Conservation (phyloP, 2,888 invertebrate species). For the Athripsodes cinereus region DNA sequence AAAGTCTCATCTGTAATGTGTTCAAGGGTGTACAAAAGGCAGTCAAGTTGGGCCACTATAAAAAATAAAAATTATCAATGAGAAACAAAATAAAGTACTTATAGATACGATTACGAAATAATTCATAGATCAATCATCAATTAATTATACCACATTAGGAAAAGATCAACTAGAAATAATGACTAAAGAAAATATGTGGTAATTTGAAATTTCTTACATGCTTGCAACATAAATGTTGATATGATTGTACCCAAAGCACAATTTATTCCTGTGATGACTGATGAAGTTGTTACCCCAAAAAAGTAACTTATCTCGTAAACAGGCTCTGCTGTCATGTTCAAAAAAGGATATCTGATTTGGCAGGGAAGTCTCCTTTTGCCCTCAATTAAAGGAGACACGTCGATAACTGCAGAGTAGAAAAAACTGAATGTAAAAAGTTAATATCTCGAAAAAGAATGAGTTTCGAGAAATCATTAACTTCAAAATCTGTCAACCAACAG, state of each 20-base stretch:
- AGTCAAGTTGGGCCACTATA: constrained; percentile 23
- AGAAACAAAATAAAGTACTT: no score
- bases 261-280: constrained; percentile 14
- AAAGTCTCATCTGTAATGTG: neutral
- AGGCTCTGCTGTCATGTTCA: constrained; percentile 10
- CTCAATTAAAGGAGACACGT: constrained; percentile 17
- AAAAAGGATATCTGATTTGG: constrained; percentile 10
- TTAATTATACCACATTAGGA: no score
- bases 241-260: constrained; percentile 19
- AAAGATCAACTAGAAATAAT: no score
- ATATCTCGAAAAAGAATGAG: no score
- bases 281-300: neutral
- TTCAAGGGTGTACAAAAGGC: constrained; percentile 13
- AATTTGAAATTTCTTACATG: constrained; percentile 17
- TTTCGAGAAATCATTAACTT: no score
- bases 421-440: no score
- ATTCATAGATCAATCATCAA: no score
- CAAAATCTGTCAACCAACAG: no score
- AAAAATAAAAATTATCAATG: no score
- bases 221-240: constrained; percentile 20
- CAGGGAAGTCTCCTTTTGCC: constrained; percentile 8
- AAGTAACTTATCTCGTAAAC: constrained; percentile 17
- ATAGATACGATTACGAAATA: no score
- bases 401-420: constrained; percentile 12
- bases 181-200: neutral